Evolutionary conservation across 2,113 vertebrate genomes (phyloP), one percentile per base, ranked within the genome.

Genomic region (Accipiter cooperii): DNA sequence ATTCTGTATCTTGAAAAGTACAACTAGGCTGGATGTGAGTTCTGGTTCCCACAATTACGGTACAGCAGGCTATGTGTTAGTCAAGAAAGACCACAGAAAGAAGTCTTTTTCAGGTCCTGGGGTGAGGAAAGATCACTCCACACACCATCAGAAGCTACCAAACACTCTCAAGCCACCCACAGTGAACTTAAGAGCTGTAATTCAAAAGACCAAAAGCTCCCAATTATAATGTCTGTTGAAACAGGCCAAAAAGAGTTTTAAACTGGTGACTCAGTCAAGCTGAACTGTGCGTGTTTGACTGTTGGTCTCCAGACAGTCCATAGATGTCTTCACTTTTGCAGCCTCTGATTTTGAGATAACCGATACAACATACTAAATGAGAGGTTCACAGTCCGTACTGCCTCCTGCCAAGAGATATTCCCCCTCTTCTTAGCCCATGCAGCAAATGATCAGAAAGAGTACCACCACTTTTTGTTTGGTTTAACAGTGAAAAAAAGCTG

Each of bases 401-500:
- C 34, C 58, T 38, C 26, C 33, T 46, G 88, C 34, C 44, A 60
- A 55, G 70, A 68, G 17, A 42, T 25, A 26, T 9, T 75, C 11
- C 31, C 42, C 3, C 1, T 84, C 4, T 4, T 60, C 40, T 63
- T 77, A 60, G 49, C 34, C 44, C 17, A 25, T 17, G 54, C 26
- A 70, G 51, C 7, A 78, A 54, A 82, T 13, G 2, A 42, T n/a
- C 51, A 58, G 68, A 70, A 69, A 60, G 22, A 52, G 33, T 42
- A 21, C 6, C 31, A 86, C 7, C 17, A 24, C 9, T 12, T 85
- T 68, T 75, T 73, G 19, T 29, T 55, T 3, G 2, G 25, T 84
- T 2, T 33, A 63, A 68, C 1, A 0, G 6, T 57, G 44, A 21
- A 90, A 80, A 75, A 88, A 77, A 7, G 3, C 22, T 1, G 0